Base-by-base conservation (phyloP, 1,140 invertebrate genomes). In the Brachionus asplanchnoidis region DNA sequence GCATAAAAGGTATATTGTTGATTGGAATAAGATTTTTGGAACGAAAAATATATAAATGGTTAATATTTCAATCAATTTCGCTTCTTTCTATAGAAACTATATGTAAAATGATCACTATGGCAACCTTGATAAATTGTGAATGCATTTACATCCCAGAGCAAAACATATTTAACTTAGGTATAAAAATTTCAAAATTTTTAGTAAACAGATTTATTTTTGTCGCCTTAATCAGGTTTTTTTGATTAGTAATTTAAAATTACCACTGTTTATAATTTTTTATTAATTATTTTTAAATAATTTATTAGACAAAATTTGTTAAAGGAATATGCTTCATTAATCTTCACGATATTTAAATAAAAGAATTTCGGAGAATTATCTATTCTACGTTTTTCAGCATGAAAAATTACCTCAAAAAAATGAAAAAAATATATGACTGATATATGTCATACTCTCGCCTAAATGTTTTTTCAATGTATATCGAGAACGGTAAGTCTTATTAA, bases 41-140 rank as follows among this genome's bases (percentile, higher is more conserved):
- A 36, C 23, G 8, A 70, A 36, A 70, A 70, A 70, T 5, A 73
- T 42, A 73, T 36, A 73, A 44, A 73, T 73, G 32, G 68, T 42
- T 73, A 73, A 40, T 73, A 73, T 42, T 73, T 73, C 17, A 42
- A 42, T 73, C 17, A 42, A 73, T 73, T 73, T 36, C 32, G 32
- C 32, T 70, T 73, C 32, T 73, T 73, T 40, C 68, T 73, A 73
- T 73, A 73, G 68, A 42, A 40, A 73, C 68, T 73, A 40, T 73
- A 7, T 17, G 14, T 68, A 6, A 17, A 73, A 42, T n/a, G 20
- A 23, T 73, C 14, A 42, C 68, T 12, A 73, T 73, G 36, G 17
- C 68, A 73, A 73, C 68, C n/a, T 60, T 23, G 4, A 36, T n/a
- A 20, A 60, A 60, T 60, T 20, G 17, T 60, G 23, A 60, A 60